Evolutionary conservation across 2,113 vertebrate genomes (phyloP).

Genomic region (Otus sunia): DNA sequence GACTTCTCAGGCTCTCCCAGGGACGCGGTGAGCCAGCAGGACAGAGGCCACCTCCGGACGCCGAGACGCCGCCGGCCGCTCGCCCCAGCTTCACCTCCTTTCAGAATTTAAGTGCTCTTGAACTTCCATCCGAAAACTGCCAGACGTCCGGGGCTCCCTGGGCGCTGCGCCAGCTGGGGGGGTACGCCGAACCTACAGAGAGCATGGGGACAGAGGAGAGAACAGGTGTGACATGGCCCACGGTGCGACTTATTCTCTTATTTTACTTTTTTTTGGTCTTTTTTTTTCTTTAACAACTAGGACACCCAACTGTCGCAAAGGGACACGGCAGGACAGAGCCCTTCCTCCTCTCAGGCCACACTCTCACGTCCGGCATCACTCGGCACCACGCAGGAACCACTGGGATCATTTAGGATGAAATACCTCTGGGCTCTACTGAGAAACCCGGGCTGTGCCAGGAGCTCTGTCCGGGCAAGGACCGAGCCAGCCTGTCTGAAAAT

Average conservation of each 20-base stretch:
- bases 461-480: background rate
- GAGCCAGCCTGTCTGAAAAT: background rate
- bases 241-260: conserved; percentile 38
- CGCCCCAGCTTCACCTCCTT: conserved; percentile 78
- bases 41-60: conserved; percentile 68
- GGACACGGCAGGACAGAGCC: background rate
- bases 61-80: conserved; percentile 41
- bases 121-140: conserved; percentile 85
- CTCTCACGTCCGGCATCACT: rapidly evolving
- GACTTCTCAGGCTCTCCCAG: conserved; percentile 72
- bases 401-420: background rate
- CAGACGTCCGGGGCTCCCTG: conserved; percentile 81
- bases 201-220: conserved; percentile 80
- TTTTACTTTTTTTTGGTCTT: background rate
- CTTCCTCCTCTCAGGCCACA: conserved; percentile 19
- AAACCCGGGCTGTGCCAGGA: background rate
- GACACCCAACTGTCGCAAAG: background rate
- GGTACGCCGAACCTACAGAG: conserved; percentile 77
- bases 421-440: background rate
- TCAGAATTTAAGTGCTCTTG: conserved; percentile 85
- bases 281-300: background rate
- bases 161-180: conserved; percentile 78
- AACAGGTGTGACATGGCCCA: conserved; percentile 80
- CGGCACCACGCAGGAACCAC: background rate
- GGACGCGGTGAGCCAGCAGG: conserved; percentile 71